Base-by-base conservation (phyloP, 2,113 vertebrate species). In the Petaurus breviceps region DNA sequence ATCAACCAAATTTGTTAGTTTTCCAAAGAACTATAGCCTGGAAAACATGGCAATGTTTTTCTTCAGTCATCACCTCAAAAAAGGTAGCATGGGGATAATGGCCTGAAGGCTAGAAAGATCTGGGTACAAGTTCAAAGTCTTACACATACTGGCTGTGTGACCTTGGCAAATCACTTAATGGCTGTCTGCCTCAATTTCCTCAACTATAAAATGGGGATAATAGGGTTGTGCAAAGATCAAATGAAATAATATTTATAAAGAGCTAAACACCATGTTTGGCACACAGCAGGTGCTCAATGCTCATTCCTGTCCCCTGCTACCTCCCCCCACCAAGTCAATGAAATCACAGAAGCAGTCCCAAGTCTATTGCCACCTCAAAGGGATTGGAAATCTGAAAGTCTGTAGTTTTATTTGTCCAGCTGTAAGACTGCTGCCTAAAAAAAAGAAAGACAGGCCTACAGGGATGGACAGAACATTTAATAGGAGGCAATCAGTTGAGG, bases 341-440 rank as follows among this genome's bases (percentile, higher is more conserved):
- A 84, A 84, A 43, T 84, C 37, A 43, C 68, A 23, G 68, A 23
- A 23, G 68, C 68, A 8, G 0, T 43, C 68, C n/a, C 68, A 43
- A 84, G 68, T 5, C 19, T 43, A 8, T 43, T 8, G 6, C n/a
- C n/a, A 43, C n/a, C n/a, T 23, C 68, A 84, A 84, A 43, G 52
- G n/a, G 7, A 2, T 0, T 6, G 3, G 0, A 5, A 19, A 25
- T 43, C 8, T 24, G 16, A 90, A 37, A 26, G 37, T 1, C 43
- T 49, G 49, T 28, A 37, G 52, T 24, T 89, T 57, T 96, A 37
- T 14, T n/a, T 26, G n/a, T 53, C 54, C 43, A 28, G 43, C n/a
- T 61, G 1, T 2, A 19, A 43, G 94, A 94, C n/a, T 93, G 43
- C 28, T 19, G 2, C 25, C 93, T 51, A 92, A 91, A 84, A 49